A percentile compares a stretch with the other conserved stretches of the same genome.
These are phyloP conservation scores for Thryonomys swinderianus DNA, from an alignment of 2,113 vertebrate genomes.

Conservation along the genomic window DNA sequence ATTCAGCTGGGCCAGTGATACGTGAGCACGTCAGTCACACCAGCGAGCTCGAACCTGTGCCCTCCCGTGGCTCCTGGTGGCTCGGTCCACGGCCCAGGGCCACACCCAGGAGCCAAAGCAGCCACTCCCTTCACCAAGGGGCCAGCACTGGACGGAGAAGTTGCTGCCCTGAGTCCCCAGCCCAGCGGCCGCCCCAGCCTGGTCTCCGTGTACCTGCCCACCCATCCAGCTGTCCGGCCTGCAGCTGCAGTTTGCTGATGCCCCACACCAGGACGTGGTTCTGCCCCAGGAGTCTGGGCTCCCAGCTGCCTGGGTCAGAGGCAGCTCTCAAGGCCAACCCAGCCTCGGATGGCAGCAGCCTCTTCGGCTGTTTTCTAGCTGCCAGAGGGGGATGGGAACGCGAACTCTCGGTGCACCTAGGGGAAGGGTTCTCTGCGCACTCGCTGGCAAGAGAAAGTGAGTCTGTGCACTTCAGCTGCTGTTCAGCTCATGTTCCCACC, in stretches of 20 bases:
- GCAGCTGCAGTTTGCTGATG: too few relatives aligned
- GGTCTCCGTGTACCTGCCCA: too few relatives aligned
- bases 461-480: neutral
- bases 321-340: too few relatives aligned
- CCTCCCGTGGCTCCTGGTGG: neutral
- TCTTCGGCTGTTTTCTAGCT: neutral
- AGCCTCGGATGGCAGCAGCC: neutral
- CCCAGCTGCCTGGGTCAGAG: too few relatives aligned
- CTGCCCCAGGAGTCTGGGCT: too few relatives aligned
- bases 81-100: too few relatives aligned
- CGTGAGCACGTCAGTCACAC: neutral
- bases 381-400: neutral
- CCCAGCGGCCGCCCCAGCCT: too few relatives aligned
- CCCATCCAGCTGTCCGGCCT: too few relatives aligned
- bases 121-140: neutral
- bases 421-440: neutral
- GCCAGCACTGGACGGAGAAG: neutral
- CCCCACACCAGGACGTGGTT: too few relatives aligned
- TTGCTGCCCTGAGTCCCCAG: neutral
- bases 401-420: neutral
- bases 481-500: neutral
- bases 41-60: neutral
- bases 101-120: too few relatives aligned
- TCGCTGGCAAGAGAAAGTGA: neutral
- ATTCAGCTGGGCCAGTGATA: neutral